A percentile compares a stretch with the other conserved stretches of the same genome.
These are phyloP conservation scores for Stenoptilia bipunctidactyla DNA, from an alignment of 2,888 invertebrate genomes.

Conservation along the genomic window DNA sequence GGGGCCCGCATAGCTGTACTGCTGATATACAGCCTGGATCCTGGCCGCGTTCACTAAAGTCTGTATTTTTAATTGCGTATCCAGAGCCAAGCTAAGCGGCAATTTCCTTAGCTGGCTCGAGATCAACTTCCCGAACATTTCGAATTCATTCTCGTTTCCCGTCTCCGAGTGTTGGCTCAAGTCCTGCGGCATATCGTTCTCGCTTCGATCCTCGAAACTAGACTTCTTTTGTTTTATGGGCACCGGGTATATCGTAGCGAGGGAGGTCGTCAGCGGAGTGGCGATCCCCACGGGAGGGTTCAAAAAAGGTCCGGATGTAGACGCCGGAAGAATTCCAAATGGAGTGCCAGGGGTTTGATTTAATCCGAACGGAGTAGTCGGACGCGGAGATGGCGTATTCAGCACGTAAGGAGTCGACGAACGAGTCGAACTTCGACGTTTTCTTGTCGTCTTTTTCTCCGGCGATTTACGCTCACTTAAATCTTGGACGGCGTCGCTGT, in stretches of 20 bases:
- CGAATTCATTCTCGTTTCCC: constrained; percentile 60
- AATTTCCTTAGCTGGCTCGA: constrained; percentile 59
- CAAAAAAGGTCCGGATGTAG: constrained; percentile 48
- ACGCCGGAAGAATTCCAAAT: constrained; percentile 50
- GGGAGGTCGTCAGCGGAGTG: constrained; percentile 55
- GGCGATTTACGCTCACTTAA: constrained; percentile 60
- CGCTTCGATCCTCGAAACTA: constrained; percentile 36
- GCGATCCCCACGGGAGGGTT: constrained; percentile 64
- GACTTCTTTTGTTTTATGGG: constrained; percentile 57
- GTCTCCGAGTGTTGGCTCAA: constrained; percentile 58
- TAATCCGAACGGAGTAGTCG: constrained; percentile 56
- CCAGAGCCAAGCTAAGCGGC: constrained; percentile 54
- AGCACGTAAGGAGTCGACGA: constrained; percentile 60
- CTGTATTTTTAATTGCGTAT: constrained; percentile 60
- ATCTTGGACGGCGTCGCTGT: constrained; percentile 61
- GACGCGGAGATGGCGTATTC: constrained; percentile 60
- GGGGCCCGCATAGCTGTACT: constrained; percentile 60
- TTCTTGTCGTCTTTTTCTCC: constrained; percentile 58
- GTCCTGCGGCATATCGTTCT: constrained; percentile 54
- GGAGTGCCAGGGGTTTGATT: constrained; percentile 37
- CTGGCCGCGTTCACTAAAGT: constrained; percentile 57
- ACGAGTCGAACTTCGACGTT: constrained; percentile 58
- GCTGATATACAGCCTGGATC: constrained; percentile 62
- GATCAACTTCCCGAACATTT: constrained; percentile 63
- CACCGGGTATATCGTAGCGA: constrained; percentile 55